These are phyloP conservation scores for Paraplagusia blochii DNA, from an alignment of 2,113 vertebrate species.

Conservation along the genomic window DNA sequence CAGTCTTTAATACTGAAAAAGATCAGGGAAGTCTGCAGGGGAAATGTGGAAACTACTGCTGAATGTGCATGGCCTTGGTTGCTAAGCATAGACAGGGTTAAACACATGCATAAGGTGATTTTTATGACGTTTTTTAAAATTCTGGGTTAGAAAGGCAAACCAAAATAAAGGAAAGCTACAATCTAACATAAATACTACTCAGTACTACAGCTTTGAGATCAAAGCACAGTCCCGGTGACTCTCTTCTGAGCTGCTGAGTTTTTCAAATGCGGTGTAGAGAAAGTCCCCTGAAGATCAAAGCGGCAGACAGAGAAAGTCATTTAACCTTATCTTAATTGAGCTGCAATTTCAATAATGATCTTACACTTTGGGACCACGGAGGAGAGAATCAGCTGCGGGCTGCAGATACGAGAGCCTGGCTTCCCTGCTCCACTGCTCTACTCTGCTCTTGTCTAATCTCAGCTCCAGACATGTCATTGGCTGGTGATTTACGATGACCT, in stretches of 20 bases:
- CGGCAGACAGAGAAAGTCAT: conserved; percentile 76
- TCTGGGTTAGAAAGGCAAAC: too few relatives aligned
- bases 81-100: too few relatives aligned
- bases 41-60: too few relatives aligned
- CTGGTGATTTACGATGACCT: conserved; percentile 75
- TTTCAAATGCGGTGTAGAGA: conserved; percentile 60
- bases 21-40: too few relatives aligned
- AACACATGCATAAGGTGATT: too few relatives aligned
- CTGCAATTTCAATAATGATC: conserved; percentile 80
- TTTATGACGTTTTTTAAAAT: too few relatives aligned
- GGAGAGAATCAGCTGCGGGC: conserved; percentile 56
- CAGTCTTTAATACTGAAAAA: too few relatives aligned
- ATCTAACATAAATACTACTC: conserved; percentile 44
- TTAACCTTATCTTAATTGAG: conserved; percentile 82
- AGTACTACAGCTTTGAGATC: conserved; percentile 54
- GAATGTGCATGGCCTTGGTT: too few relatives aligned
- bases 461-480: conserved; percentile 59
- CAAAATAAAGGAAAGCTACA: conserved; percentile 46
- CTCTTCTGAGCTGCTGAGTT: conserved; percentile 53
- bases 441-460: conserved; percentile 42
- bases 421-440: conserved; percentile 26
- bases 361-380: conserved; percentile 78
- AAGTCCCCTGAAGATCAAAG: conserved; percentile 78
- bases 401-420: conserved; percentile 35
- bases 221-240: conserved; percentile 51